phyloP scores from a whole-genome alignment of 2,797 vertebrate genomes.

The Masticophis lateralis region DNA sequence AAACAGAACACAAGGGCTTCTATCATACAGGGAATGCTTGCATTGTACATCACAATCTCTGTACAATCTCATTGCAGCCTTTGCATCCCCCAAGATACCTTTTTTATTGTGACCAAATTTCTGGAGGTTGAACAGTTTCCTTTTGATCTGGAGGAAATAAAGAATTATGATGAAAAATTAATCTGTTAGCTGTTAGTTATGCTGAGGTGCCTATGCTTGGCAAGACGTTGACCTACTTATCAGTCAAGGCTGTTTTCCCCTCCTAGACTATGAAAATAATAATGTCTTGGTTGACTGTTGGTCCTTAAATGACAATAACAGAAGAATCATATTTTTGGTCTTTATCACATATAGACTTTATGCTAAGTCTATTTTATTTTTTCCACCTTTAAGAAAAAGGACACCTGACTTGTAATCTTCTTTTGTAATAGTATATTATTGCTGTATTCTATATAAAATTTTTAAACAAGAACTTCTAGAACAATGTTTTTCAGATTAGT shows the following conservation, averaged over 20 bases:
- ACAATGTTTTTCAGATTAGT: neutral
- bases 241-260: neutral
- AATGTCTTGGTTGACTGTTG: neutral
- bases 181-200: neutral
- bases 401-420: neutral
- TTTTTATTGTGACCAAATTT: neutral
- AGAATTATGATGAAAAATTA: constrained; percentile 2
- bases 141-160: neutral
- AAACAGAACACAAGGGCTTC: neutral
- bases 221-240: constrained; percentile 6
- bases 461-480: neutral
- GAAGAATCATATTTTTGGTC: neutral
- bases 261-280: neutral
- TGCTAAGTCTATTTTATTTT: neutral
- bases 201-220: constrained; percentile 8
- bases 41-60: neutral
- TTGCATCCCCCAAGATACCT: neutral
- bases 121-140: neutral
- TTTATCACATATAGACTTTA: neutral
- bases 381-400: neutral
- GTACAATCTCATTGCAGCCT: neutral
- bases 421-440: neutral
- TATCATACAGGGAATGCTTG: neutral
- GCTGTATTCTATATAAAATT: neutral
- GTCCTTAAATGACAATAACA: neutral